Evolutionary conservation across 2,888 invertebrate genomes (phyloP).

Genomic region (Sarcophaga caerulescens): DNA sequence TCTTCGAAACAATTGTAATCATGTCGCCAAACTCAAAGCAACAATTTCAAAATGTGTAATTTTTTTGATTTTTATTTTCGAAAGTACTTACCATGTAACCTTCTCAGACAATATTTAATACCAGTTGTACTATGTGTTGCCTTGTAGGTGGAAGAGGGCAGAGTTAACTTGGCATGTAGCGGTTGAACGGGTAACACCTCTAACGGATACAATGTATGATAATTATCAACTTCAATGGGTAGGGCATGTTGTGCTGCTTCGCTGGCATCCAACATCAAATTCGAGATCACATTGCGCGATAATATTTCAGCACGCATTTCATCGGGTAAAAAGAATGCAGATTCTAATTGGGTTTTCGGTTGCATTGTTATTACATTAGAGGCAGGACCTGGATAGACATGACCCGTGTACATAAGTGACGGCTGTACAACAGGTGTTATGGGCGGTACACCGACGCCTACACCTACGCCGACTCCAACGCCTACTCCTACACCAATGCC

Average conservation of each 20-base stretch:
- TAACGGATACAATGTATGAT: constrained; percentile 92
- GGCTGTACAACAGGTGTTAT: constrained; percentile 74
- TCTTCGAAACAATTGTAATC: too few relatives aligned
- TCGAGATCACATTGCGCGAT: constrained; percentile 81
- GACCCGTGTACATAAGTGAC: constrained; percentile 78
- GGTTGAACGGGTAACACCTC: constrained; percentile 83
- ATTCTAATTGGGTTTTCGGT: constrained; percentile 81
- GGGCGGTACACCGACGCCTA: constrained; percentile 70
- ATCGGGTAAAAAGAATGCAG: constrained; percentile 92
- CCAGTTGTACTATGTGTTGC: constrained; percentile 94
- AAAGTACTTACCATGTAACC: constrained; percentile 88
- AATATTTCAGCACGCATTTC: constrained; percentile 85
- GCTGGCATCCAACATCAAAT: constrained; percentile 85
- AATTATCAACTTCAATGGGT: constrained; percentile 94
- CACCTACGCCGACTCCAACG: constrained; percentile 68
- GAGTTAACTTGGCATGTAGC: constrained; percentile 85
- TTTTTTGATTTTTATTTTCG: background rate
- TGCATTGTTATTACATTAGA: constrained; percentile 81
- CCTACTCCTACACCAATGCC: constrained; percentile 74
- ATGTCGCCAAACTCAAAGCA: too few relatives aligned
- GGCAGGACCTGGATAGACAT: constrained; percentile 81
- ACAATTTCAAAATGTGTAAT: too few relatives aligned
- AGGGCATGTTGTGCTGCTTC: constrained; percentile 82
- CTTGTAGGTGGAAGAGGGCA: constrained; percentile 93
- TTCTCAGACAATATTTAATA: constrained; percentile 90